Evolutionary conservation across 64 coral and sea anemone species (phyloP).

Genomic region (Pocillopora verrucosa): DNA sequence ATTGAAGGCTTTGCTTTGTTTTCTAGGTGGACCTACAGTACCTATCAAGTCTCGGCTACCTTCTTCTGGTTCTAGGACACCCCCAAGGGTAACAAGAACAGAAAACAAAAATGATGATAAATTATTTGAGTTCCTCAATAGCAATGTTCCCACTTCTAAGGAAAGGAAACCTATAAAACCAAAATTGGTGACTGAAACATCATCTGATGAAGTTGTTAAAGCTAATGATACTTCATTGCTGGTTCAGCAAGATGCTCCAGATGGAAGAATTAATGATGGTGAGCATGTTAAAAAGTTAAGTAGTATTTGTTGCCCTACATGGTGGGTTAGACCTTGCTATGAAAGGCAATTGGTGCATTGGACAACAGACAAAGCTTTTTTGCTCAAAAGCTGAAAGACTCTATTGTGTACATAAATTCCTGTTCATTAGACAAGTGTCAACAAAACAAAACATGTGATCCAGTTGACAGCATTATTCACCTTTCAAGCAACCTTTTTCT

Average conservation of each 20-base stretch:
- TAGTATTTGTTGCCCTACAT: background rate
- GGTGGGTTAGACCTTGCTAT: background rate
- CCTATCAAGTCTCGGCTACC: constrained; percentile 50
- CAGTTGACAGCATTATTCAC: no score
- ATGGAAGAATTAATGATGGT: constrained; percentile 24
- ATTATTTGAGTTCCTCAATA: constrained; percentile 96
- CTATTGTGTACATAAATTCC: no score
- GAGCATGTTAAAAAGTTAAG: background rate
- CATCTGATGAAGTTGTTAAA: constrained; percentile 7
- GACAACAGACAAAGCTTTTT: no score
- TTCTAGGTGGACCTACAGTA: constrained; percentile 45
- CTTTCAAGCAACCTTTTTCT: no score
- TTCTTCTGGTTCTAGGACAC: constrained; percentile 53
- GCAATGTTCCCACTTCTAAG: constrained; percentile 54
- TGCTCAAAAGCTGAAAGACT: no score
- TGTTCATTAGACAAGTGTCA: no score
- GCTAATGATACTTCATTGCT: background rate
- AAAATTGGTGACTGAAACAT: constrained; percentile 36
- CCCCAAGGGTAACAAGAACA: constrained; percentile 47
- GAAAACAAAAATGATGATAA: constrained; percentile 84
- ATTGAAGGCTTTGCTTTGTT: background rate
- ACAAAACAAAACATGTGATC: no score
- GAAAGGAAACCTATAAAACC: constrained; percentile 65
- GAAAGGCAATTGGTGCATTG: no score
- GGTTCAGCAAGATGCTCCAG: background rate